A percentile compares a stretch with the other conserved stretches of the same genome.
These are phyloP conservation scores for Neogobius melanostomus DNA, from an alignment of 2,113 vertebrate genomes.

Conservation along the genomic window DNA sequence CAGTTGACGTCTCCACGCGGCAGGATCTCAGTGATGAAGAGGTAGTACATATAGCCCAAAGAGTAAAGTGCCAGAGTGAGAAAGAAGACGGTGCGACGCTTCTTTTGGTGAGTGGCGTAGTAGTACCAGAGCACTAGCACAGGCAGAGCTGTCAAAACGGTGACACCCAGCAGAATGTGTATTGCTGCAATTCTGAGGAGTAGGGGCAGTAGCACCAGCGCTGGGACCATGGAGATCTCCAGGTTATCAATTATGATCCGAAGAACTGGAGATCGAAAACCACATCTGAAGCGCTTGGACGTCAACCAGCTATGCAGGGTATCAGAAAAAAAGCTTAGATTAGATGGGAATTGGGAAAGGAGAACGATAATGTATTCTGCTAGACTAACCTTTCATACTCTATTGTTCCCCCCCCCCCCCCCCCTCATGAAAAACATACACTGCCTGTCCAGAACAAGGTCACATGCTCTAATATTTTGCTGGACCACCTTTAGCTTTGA, in stretches of 20 bases:
- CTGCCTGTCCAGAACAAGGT: no score
- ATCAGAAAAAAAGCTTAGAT: background rate
- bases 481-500: no score
- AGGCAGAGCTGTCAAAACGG: constrained; percentile 83
- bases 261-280: constrained; percentile 75
- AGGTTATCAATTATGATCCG: constrained; percentile 80
- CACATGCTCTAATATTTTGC: no score
- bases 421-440: no score
- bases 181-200: constrained; percentile 86
- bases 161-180: constrained; percentile 85
- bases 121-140: constrained; percentile 91
- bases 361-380: background rate
- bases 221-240: constrained; percentile 87
- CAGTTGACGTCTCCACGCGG: constrained; percentile 80
- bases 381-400: no score
- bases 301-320: constrained; percentile 83
- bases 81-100: constrained; percentile 91
- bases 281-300: constrained; percentile 71
- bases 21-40: constrained; percentile 88
- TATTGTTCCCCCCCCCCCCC: no score
- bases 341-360: background rate
- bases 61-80: constrained; percentile 91
- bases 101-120: constrained; percentile 90
- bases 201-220: constrained; percentile 85
- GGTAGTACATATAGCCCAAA: constrained; percentile 92